Evolutionary conservation across 2,797 vertebrate species (phyloP), one percentile per base, ranked within the genome.

Genomic region (Brachymystax lenok): DNA sequence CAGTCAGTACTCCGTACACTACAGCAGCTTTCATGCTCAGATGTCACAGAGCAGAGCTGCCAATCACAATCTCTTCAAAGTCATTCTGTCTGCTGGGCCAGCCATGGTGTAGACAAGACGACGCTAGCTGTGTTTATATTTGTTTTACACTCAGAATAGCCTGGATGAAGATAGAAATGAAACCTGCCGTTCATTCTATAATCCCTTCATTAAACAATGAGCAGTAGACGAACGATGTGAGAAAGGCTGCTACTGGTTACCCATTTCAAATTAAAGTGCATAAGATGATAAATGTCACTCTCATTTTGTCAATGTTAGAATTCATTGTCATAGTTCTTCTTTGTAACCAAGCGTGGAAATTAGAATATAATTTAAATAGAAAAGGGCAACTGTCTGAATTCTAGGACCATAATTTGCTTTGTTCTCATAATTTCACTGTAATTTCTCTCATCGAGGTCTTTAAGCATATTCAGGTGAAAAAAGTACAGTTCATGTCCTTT

Each of bases 31-130:
- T 81, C 71, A 68, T 1, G 67, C 40, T 70, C 21, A 24, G 0
- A 84, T 85, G 19, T 67, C 13, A 80, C 84, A 85, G 88, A 87
- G 74, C 80, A 46, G 8, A 12, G 40, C 40, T 8, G 68, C 77
- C 35, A 75, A 81, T 84, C 77, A 73, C 73, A 84, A 84, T 61
- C 79, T 81, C 74, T 73, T 74, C 4, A 27, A 30, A 56, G 46
- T 28, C 1, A 82, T 67, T 78, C 74, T 77, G 77, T 73, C 56
- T 3, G 40, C 74, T 35, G 84, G 83, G 40, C 40, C 10, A 46
- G 10, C 40, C 40, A 46, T 46, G 40, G 40, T 46, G 40, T 12
- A 12, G 40, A n/a, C 54, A 56, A 56, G 54, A n/a, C 17, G 0
- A 59, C 16, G 54, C 54, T 5, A 59, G 54, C 54, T 59, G 54